These are phyloP conservation scores for Myotis davidii DNA, from an alignment of 2,113 vertebrate genomes.

Conservation along the genomic window DNA sequence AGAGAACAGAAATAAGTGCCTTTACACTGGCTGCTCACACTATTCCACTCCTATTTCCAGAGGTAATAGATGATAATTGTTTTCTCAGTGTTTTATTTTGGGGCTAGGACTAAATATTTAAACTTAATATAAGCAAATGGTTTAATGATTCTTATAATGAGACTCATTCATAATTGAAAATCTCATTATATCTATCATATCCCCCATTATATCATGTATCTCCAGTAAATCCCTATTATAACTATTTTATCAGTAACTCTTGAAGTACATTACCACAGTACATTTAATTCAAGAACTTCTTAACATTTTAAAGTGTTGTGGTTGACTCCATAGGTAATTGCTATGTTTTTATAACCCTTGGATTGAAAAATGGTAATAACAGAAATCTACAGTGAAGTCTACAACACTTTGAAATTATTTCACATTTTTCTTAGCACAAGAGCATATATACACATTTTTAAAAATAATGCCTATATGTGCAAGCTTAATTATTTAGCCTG, in stretches of 20 bases:
- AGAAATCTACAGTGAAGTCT: slow-evolving; percentile 15
- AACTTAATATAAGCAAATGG: slow-evolving; percentile 19
- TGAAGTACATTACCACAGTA: neutral
- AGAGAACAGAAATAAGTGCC: neutral
- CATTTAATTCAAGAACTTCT: neutral
- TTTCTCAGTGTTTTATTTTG: slow-evolving; percentile 43
- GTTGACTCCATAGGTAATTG: neutral
- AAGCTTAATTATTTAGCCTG: neutral
- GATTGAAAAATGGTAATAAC: slow-evolving; percentile 43
- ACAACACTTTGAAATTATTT: slow-evolving; percentile 50
- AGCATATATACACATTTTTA: neutral
- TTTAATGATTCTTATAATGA: slow-evolving; percentile 48
- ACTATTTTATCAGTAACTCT: slow-evolving; percentile 43
- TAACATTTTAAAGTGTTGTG: neutral
- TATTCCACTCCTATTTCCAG: neutral
- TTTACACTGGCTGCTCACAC: neutral
- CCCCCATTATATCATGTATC: neutral
- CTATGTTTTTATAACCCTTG: neutral
- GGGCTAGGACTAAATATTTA: slow-evolving; percentile 5
- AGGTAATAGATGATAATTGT: neutral
- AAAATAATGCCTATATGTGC: neutral
- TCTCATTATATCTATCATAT: slow-evolving; percentile 16
- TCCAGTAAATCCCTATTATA: neutral
- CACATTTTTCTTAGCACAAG: neutral
- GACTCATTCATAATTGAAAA: slow-evolving; percentile 55